Base-by-base conservation (phyloP, 2,888 invertebrate genomes). In the Hololepta plana region DNA sequence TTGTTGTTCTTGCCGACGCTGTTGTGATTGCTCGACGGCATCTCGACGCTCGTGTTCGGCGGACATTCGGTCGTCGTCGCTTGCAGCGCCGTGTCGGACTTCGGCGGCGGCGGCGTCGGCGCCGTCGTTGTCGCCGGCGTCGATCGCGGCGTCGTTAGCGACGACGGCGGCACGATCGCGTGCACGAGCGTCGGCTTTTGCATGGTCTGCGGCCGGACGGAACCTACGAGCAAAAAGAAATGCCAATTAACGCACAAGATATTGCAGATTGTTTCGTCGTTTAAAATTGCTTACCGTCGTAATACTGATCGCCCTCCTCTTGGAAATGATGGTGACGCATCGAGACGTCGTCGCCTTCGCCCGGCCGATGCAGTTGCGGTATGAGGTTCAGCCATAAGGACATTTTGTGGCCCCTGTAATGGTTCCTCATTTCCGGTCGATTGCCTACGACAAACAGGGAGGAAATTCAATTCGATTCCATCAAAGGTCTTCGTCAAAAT, bases 351-450 rank as follows among this genome's bases (percentile, higher is more conserved):
- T 76, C 75, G 24, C 67, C 67, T 35, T 69, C 67, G 11, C 85
- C 84, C 7, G 85, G 81, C 31, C 79, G 64, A 51, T 90, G 88
- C 27, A 91, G 64, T 49, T 88, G 85, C 27, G 88, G 88, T 46
- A 88, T 77, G 26, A 88, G 65, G 38, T 87, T 84, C 34, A 88
- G 57, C 90, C 90, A 91, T 48, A 88, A 64, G 17, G 88, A 85
- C 67, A 90, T 74, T 57, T 88, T 85, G 61, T 90, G 88, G 22
- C 90, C 88, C 20, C 90, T 70, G 55, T 90, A 93, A 55, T 91
- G 91, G 46, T 82, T 81, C 38, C 75, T 74, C 58, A 84, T 74
- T 52, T 76, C 76, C 15, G 77, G 69, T 45, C 72, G 72, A 41
- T 57, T 63, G 46, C 74, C 75, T 75, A 44, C 36, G 49, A 42